phyloP scores from a whole-genome alignment of 2,888 invertebrate species.

The Nudaria mundana region DNA sequence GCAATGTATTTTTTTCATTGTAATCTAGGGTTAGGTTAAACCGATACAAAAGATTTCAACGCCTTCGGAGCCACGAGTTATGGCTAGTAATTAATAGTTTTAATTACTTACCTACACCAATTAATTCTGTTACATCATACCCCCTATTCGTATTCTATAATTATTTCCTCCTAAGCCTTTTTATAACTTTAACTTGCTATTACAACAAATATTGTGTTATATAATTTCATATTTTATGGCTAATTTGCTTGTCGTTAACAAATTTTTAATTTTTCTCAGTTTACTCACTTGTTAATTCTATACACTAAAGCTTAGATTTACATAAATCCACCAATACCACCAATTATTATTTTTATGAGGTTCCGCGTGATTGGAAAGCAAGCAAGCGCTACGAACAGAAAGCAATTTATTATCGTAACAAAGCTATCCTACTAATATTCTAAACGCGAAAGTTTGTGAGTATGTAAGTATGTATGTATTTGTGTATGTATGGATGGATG shows the following conservation, averaged over 20 bases:
- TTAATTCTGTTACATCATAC: not conserved
- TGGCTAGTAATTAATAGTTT: not conserved
- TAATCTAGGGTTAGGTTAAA: no score
- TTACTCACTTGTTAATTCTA: no score
- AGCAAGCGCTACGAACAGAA: not conserved
- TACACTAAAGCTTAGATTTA: not conserved
- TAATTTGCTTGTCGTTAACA: no score
- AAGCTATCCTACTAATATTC: not conserved
- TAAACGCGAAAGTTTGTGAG: no score
- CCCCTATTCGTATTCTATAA: no score
- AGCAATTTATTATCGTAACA: not conserved
- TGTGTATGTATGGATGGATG: no score
- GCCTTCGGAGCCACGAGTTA: no score
- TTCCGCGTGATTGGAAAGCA: conserved; percentile 1
- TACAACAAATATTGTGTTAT: conserved; percentile 2
- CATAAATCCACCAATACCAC: not conserved
- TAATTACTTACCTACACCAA: no score
- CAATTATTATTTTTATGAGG: not conserved
- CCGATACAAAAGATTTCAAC: no score
- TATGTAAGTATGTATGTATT: no score
- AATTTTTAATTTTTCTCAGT: no score
- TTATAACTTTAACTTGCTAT: conserved; percentile 1
- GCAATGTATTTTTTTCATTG: no score
- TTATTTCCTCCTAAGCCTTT: conserved; percentile 17
- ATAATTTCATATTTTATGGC: conserved; percentile 4